Evolutionary conservation across 2,113 vertebrate genomes (phyloP), one percentile per base, ranked within the genome.

Genomic region (Engraulis encrasicolus): DNA sequence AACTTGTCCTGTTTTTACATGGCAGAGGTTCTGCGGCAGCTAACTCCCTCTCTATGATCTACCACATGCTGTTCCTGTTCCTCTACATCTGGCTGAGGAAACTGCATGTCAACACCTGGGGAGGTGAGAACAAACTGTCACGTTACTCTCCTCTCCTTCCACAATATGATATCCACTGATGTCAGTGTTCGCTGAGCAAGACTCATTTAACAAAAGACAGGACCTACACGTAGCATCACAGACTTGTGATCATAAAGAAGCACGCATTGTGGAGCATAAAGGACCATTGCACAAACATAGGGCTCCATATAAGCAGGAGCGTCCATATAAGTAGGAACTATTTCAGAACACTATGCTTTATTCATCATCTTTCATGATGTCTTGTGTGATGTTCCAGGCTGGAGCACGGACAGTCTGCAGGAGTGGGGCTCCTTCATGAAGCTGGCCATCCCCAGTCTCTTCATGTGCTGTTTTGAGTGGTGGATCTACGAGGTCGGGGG

Each of bases 401-500:
- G 97, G 96, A 95, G 94, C 15, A 54, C 40, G 40, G 96, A 96
- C 36, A 96, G 96, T 38, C 92, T 98, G 17, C 92, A 97, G 86
- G 96, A 97, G 5, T 97, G 97, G 97, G 95, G 94, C 1, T 88
- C 94, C 34, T 98, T 95, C 81, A 94, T 95, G 92, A 91, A 85
- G 23, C 92, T 98, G 89, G 97, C 96, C 0, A 54, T 99, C 38
- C 96, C 97, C 6, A 95, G 96, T 85, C 95, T 96, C 91, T 81
- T 97, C 27, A 98, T 97, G 97, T 87, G 94, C 38, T 98, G 96
- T 71, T 96, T 96, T 0, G 96, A 98, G 87, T 97, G 97, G 96
- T 99, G 97, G 97, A 93, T 97, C 50, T 98, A 96, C 85, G 98
- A 98, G 80, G 92, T 97, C 0, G 96, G 96, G 3, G 96, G 95